Conservation (phyloP, 2,797 vertebrate species). For the Gobionotothen gibberifrons region DNA sequence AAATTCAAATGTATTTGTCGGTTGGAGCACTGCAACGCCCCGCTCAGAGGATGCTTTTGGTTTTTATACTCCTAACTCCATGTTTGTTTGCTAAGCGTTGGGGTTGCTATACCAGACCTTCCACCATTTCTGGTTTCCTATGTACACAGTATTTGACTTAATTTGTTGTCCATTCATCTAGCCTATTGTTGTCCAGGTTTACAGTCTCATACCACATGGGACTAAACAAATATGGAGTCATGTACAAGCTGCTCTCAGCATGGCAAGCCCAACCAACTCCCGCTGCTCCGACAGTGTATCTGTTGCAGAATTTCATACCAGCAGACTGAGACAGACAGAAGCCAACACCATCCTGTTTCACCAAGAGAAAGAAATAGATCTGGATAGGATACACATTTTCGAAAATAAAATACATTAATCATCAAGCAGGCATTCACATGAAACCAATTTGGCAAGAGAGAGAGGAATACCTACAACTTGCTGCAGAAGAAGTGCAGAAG, state of each 20-base stretch:
- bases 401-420: too few species aligned
- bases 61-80: neutral
- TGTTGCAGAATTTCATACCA: neutral
- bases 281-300: neutral
- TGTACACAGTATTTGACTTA: neutral
- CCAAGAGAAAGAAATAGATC: too few species aligned
- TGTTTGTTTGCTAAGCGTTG: too few species aligned
- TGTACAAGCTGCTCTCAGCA: slow-evolving; percentile 1
- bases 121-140: too few species aligned
- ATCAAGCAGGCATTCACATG: too few species aligned
- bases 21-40: neutral
- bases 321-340: too few species aligned
- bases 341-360: too few species aligned
- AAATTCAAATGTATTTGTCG: neutral
- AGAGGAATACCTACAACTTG: too few species aligned
- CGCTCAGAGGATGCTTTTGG: neutral
- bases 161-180: neutral
- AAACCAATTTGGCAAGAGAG: too few species aligned
- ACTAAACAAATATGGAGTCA: neutral
- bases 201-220: neutral
- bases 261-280: neutral
- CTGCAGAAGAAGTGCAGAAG: too few species aligned
- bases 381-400: too few species aligned
- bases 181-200: neutral
- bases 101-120: too few species aligned